Percentiles rank a stretch among this genome's conserved stretches.
Conservation (phyloP, 2,797 vertebrate species). For the Pampus argenteus region DNA sequence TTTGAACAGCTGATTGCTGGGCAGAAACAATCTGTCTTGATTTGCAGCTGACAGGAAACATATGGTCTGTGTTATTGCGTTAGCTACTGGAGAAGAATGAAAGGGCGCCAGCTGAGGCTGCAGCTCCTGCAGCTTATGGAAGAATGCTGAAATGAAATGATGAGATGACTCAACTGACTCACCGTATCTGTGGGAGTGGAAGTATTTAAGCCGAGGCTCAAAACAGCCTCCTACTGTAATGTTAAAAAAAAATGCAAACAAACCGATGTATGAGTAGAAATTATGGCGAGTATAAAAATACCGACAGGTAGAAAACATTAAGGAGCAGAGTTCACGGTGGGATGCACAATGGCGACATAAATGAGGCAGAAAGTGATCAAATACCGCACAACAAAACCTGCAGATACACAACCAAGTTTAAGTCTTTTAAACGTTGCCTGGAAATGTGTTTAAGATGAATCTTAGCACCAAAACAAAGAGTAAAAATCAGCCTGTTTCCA, state of each 20-base stretch:
- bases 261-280: slow-evolving; percentile 21
- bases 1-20: slow-evolving; percentile 54
- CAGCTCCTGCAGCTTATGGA: slow-evolving; percentile 38
- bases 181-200: slow-evolving; percentile 56
- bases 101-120: slow-evolving; percentile 34
- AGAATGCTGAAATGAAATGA: slow-evolving; percentile 42
- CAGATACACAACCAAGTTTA: not conserved
- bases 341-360: not conserved
- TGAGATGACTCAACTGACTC: slow-evolving; percentile 51
- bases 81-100: slow-evolving; percentile 50
- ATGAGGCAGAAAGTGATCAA: slow-evolving; percentile 21
- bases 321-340: slow-evolving; percentile 18
- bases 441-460: not conserved
- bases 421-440: not conserved
- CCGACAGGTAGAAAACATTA: slow-evolving; percentile 18
- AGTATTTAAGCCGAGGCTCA: slow-evolving; percentile 39
- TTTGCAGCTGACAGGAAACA: slow-evolving; percentile 53
- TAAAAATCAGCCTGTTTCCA: not conserved
- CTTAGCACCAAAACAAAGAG: not conserved
- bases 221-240: slow-evolving; percentile 49
- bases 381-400: not conserved
- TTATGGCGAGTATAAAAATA: slow-evolving; percentile 19
- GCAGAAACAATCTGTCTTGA: slow-evolving; percentile 52
- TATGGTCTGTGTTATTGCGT: slow-evolving; percentile 55
- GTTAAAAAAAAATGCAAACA: slow-evolving; percentile 39